Evolutionary conservation across 2,113 vertebrate species (phyloP), one percentile per base, ranked within the genome.

Genomic region (Pelvicachromis taeniatus): DNA sequence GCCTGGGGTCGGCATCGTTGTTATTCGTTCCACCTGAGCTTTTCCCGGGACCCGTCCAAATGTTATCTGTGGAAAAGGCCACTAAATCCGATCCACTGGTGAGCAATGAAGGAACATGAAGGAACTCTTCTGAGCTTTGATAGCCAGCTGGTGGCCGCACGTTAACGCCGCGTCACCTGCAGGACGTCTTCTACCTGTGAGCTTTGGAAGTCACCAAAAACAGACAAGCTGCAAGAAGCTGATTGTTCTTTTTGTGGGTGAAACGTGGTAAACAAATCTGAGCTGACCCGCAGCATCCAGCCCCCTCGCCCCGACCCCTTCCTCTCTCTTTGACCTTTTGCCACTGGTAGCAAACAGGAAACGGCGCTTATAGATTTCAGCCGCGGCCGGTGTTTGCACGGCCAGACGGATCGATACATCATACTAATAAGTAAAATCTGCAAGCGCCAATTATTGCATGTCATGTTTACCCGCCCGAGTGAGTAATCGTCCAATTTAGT

Each of bases 351-450:
- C 80, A 88, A 90, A 93, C 86, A 87, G 89, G 85, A 93, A 93
- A 13, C 81, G 17, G 58, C 5, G 13, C 17, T 83, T 87, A 84
- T 88, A 83, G 88, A 92, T 89, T 84, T 56, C 52, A 77, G 77
- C 7, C 7, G 1, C 9, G 61, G 65, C 35, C 21, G 9, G 23
- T 21, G 75, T 70, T 73, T 58, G 48, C 33, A 35, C 6, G 17
- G 26, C 63, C 83, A 58, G 55, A 83, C 55, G 4, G 85, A 95
- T 95, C 94, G 73, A 95, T 96, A 81, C 90, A 90, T 95, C 95
- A 94, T 90, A 90, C 90, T 94, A 95, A 96, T 95, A 95, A 95
- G 92, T 95, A 75, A 86, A 96, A 95, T 92, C 92, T 95, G 93
- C 90, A 78, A 94, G 90, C 82, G 52, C 87, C 95, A 95, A 95